These are phyloP conservation scores for Tympanoctomys barrerae DNA, from an alignment of 2,797 vertebrate genomes.

Conservation along the genomic window DNA sequence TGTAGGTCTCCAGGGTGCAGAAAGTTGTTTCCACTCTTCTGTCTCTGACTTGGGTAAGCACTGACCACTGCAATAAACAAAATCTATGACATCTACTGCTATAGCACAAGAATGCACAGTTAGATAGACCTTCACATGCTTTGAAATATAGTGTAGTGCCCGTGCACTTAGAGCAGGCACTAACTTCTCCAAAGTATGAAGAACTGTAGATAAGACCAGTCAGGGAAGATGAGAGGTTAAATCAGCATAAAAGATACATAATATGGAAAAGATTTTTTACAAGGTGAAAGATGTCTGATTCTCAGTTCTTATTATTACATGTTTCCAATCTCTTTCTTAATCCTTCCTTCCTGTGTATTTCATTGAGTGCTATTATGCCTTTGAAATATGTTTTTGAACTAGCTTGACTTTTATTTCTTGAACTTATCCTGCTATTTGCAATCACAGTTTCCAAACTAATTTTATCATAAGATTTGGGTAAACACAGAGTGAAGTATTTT, in stretches of 20 bases:
- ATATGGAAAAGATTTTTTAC: background rate
- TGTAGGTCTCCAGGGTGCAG: background rate
- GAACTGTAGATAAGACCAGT: background rate
- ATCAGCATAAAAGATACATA: background rate
- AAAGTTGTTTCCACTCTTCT: background rate
- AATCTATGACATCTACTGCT: background rate
- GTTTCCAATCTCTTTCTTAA: background rate
- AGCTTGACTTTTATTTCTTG: background rate
- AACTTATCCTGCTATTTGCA: background rate
- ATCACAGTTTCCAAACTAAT: background rate
- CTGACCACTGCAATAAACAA: background rate
- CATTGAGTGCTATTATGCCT: background rate
- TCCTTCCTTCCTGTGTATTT: background rate
- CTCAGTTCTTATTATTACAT: background rate
- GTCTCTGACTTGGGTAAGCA: background rate
- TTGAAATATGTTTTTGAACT: background rate
- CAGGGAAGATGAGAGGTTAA: background rate
- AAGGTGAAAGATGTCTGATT: background rate
- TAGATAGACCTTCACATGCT: background rate
- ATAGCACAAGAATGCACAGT: background rate
- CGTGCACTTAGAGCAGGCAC: background rate
- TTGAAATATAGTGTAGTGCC: background rate
- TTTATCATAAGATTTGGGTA: slow-evolving; percentile 20
- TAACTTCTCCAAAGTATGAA: background rate
- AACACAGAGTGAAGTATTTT: background rate